Evolutionary conservation across 2,797 vertebrate genomes (phyloP).

Genomic region (Buphagus erythrorhynchus): DNA sequence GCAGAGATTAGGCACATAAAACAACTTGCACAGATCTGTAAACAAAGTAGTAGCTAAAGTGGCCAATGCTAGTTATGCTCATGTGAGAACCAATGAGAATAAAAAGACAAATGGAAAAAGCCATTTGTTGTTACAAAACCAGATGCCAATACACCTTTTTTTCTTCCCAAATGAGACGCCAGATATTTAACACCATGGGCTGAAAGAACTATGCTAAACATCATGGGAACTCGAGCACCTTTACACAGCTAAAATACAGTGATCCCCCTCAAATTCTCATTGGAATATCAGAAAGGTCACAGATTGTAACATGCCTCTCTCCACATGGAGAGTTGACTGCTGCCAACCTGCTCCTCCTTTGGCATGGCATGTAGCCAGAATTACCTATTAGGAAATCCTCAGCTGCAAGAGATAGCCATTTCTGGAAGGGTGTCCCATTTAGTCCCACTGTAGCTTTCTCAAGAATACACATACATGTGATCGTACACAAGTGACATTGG

Average conservation of each 20-base stretch:
- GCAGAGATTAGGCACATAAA: background rate
- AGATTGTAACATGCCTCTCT: background rate
- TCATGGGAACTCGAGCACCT: background rate
- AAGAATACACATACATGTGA: background rate
- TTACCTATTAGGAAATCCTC: background rate
- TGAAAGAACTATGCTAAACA: background rate
- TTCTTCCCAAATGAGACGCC: background rate
- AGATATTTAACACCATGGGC: background rate
- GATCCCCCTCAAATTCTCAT: background rate
- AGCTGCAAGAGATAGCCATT: background rate
- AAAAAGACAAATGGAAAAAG: background rate
- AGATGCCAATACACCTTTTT: background rate
- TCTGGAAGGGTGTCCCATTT: background rate
- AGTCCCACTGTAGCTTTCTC: accelerated
- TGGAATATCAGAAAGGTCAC: background rate
- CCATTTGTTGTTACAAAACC: background rate
- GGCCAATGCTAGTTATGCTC: background rate
- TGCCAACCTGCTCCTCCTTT: background rate
- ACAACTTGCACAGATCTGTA: background rate
- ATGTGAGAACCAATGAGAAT: background rate
- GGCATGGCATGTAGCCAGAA: background rate
- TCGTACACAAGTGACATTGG: background rate
- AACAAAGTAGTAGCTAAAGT: background rate
- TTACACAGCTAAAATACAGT: background rate
- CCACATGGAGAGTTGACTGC: background rate